A percentile compares a stretch with the other conserved stretches of the same genome.
Conservation (phyloP, 2,888 invertebrate genomes). For the Rhogogaster chlorosoma region DNA sequence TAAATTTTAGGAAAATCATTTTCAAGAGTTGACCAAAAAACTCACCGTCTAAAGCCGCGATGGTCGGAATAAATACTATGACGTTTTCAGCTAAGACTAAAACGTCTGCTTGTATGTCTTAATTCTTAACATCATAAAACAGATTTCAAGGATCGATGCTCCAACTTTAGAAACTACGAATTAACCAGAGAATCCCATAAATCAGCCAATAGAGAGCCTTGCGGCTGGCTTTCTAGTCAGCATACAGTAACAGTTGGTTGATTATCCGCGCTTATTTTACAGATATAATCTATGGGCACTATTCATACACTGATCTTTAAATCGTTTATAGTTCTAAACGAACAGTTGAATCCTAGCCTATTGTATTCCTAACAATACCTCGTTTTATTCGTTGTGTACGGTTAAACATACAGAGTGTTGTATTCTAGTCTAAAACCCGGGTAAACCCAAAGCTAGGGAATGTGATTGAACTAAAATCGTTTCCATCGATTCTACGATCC, state of each 20-base stretch:
- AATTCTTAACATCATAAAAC: neutral
- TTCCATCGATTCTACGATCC: neutral
- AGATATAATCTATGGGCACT: neutral
- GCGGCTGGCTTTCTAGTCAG: constrained; percentile 38
- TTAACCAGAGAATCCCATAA: constrained; percentile 29
- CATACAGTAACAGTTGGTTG: neutral
- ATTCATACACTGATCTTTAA: constrained; percentile 35
- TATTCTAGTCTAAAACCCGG: neutral
- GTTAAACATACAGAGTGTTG: neutral
- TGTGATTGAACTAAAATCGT: neutral
- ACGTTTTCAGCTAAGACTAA: neutral
- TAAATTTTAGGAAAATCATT: neutral
- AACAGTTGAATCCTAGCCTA: neutral
- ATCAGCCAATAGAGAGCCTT: constrained; percentile 40
- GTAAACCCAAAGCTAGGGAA: neutral
- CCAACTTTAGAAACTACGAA: constrained; percentile 27
- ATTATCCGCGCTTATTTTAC: neutral
- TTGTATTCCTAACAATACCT: constrained; percentile 20
- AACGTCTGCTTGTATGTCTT: neutral
- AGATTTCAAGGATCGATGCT: constrained; percentile 15
- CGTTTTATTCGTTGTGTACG: neutral
- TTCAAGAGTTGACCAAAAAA: neutral
- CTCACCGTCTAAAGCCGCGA: neutral
- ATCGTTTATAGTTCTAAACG: constrained; percentile 3
- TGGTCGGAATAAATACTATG: neutral